Evolutionary conservation across 2,113 vertebrate genomes (phyloP), one percentile per base, ranked within the genome.

Genomic region (Megalops atlanticus): DNA sequence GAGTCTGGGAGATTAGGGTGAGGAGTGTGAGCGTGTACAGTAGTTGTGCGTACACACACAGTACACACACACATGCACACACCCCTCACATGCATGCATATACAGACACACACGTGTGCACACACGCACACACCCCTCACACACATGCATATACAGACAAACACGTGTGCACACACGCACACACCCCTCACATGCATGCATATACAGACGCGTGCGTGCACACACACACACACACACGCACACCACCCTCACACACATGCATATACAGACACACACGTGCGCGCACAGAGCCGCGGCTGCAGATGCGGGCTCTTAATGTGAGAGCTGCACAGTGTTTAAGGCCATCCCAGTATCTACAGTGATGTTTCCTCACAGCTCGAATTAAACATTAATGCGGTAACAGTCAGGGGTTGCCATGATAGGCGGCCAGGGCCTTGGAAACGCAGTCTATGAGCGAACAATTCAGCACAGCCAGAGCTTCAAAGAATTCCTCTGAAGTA

Each of bases 321-420:
- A 27, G 41, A 74, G 69, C 15, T 6, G 4, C 10, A 12, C 6
- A 7, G 78, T 39, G 54, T 18, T 40, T 78, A 24, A 68, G 41
- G 38, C 41, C 6, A 6, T 24, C 73, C 54, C 54, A n/a, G 33
- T 76, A 52, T 69, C 75, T 52, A 40, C 27, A 52, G 35, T 71
- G 47, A 77, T 73, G 76, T 78, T 78, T 82, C 78, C 81, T 73
- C 75, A 33, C 14, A 76, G 64, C 31, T 18, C 64, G 18, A 31
- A 78, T 78, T 38, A 78, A 73, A 78, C 58, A 78, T 74, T 73
- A 38, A 78, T 78, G 43, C 47, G 1, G 1, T 39, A 78, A 40
- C 76, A 58, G 78, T 49, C 41, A 35, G 68, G 78, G 78, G 41
- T 71, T 39, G 24, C 69, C 33, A 54, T 52, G 81, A 78, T 21